Base-by-base conservation (phyloP, 2,888 invertebrate genomes). In the Trachelus troglodyta region DNA sequence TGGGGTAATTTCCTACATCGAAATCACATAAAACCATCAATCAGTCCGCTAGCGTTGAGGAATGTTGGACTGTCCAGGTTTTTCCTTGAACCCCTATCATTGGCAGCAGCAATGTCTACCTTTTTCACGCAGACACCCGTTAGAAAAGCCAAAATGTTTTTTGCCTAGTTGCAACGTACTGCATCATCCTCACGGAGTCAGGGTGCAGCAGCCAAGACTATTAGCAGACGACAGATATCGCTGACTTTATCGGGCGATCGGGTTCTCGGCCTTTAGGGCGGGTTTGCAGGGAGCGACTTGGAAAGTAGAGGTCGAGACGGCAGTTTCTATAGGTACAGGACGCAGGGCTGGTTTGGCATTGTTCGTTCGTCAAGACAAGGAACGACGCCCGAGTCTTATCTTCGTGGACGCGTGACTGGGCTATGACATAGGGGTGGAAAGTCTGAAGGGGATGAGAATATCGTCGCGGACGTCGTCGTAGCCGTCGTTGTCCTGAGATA, bases 371-470 rank as follows among this genome's bases (percentile, higher is more conserved):
- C 80, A 37, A 79, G 4, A 37, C 56, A 35, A 73, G 69, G 15
- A 56, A 80, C 83, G 82, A 81, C 83, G 80, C 82, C 83, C 84
- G 82, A 82, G 84, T 80, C 88, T 88, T 89, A 89, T 89, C 89
- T 87, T 82, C 78, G 82, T 81, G 82, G 83, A 83, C 83, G 87
- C 85, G 87, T 87, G 88, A 87, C 86, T 88, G 86, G 85, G 83
- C 82, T 79, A 78, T 82, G 82, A 79, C 73, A 75, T 69, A 69
- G 77, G 74, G 77, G 79, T 79, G 76, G 74, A 78, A 75, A 79
- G 81, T 75, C 75, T 79, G 79, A 78, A 79, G 79, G 78, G 77
- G 40, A 69, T 74, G 69, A 40, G 75, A 33, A 69, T 40, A 40
- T 40, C 40, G 40, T 15, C 15, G 40, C 15, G 40, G 40, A 40